Percentiles rank a stretch among this genome's conserved stretches.
Evolutionary conservation across 2,113 vertebrate species (phyloP).

Genomic region (Phoxinus phoxinus): DNA sequence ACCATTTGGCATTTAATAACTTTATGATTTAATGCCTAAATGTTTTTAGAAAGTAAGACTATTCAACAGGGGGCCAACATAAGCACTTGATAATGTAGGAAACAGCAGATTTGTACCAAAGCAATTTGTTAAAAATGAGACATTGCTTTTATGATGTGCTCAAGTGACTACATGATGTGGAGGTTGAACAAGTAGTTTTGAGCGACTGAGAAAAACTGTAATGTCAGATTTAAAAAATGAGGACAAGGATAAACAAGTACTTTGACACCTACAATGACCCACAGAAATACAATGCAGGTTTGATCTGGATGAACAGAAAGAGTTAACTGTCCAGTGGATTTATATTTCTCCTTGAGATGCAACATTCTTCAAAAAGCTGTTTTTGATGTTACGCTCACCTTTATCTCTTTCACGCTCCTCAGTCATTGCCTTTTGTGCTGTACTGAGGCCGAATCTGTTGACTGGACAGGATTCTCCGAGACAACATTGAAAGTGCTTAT

Average conservation of each 20-base stretch:
- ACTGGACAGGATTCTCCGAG: constrained; percentile 56
- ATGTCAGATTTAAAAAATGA: background rate
- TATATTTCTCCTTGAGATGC: constrained; percentile 50
- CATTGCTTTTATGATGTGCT: too few relatives aligned
- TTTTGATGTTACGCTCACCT: constrained; percentile 55
- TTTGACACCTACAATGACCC: constrained; percentile 46
- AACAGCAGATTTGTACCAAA: too few relatives aligned
- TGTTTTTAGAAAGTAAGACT: too few relatives aligned
- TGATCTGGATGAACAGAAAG: constrained; percentile 30
- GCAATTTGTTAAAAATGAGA: too few relatives aligned
- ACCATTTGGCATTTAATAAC: too few relatives aligned
- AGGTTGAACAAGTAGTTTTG: too few relatives aligned
- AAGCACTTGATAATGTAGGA: too few relatives aligned
- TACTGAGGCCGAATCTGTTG: constrained; percentile 47
- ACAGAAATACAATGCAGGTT: constrained; percentile 49
- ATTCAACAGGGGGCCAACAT: too few relatives aligned
- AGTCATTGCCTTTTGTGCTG: constrained; percentile 43
- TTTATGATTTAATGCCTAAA: too few relatives aligned
- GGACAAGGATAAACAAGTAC: constrained; percentile 26
- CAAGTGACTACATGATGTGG: too few relatives aligned
- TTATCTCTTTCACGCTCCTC: constrained; percentile 49
- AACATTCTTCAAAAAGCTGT: constrained; percentile 52
- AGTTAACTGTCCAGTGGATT: constrained; percentile 52
- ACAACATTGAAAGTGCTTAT: constrained; percentile 51
- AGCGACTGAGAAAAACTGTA: background rate